Base-by-base conservation (phyloP, 2,797 vertebrate species). In the Sitta carolinensis region DNA sequence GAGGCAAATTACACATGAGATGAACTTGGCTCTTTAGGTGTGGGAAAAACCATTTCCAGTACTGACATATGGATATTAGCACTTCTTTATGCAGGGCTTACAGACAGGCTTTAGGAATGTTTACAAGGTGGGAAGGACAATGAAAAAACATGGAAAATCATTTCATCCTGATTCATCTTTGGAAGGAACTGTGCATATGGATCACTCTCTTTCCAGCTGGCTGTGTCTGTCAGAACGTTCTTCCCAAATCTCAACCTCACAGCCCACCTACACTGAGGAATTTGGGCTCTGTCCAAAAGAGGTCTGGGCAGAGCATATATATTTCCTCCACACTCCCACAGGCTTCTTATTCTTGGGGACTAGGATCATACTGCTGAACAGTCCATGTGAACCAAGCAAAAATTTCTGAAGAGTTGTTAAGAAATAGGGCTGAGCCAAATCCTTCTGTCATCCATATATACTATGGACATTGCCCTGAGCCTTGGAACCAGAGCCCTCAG, bases 51-150 rank as follows among this genome's bases (percentile, higher is more conserved):
- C n/a, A 85, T 94, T 97, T 92, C 84, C 84, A 95, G 87, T 94
- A 96, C 90, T 95, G 92, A 95, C 94, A 95, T 92, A 85, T 75
- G 93, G 89, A 74, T 94, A 97, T 94, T 94, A 97, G 74, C 95
- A 88, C 94, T 94, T 93, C 93, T 95, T 96, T 91, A 91, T 81
- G 68, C 73, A 89, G 84, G 84, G 45, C 77, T 96, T 86, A 93
- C 66, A 93, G 89, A 95, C 92, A 95, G 94, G 76, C 89, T 93
- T 87, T 78, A 81, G 90, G 80, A 94, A 96, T 94, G 95, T 97
- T 95, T 95, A 95, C 94, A 95, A 93, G 92, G 92, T 94, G 89
- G 82, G 91, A 94, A 93, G 89, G 89, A 94, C 96, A 95, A 86
- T 74, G 85, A 96, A 97, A 88, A 77, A 96, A 82, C 85, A 90